Evolutionary conservation across 1,140 invertebrate species (phyloP).

Genomic region (Ips typographus): DNA sequence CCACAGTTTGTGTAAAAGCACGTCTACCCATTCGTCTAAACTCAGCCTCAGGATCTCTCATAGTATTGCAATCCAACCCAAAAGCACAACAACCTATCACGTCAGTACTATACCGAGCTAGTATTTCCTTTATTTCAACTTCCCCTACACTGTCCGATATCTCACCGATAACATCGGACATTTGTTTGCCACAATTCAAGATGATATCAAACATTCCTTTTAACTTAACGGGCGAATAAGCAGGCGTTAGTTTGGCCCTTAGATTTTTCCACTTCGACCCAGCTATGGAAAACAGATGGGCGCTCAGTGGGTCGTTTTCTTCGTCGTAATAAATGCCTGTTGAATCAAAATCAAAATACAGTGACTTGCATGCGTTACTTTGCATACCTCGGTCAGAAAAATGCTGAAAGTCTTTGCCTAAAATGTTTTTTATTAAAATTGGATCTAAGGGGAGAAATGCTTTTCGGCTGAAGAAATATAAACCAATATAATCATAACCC

Average conservation of each 20-base stretch:
- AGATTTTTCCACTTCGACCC: constrained; percentile 59
- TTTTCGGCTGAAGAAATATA: constrained; percentile 55
- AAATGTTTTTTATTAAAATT: constrained; percentile 60
- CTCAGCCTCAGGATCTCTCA: constrained; percentile 54
- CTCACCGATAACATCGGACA: constrained; percentile 41
- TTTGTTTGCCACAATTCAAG: constrained; percentile 42
- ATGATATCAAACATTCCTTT: constrained; percentile 53
- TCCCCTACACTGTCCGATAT: constrained; percentile 21
- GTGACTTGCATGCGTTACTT: not conserved
- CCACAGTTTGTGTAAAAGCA: constrained; percentile 47
- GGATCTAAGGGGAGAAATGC: constrained; percentile 58
- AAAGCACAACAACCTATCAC: constrained; percentile 61
- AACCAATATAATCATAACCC: constrained; percentile 46
- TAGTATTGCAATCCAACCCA: constrained; percentile 58
- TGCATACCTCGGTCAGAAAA: constrained; percentile 55
- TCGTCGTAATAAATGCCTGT: constrained; percentile 51
- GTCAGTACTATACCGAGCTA: constrained; percentile 58
- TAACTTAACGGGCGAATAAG: constrained; percentile 58
- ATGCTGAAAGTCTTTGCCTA: constrained; percentile 56
- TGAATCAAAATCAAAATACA: not conserved
- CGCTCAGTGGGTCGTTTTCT: constrained; percentile 56
- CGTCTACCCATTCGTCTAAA: constrained; percentile 55
- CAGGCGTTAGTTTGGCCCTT: constrained; percentile 55
- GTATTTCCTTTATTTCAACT: constrained; percentile 41
- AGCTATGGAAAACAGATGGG: constrained; percentile 57